A percentile compares a stretch with the other conserved stretches of the same genome.
phyloP scores from a whole-genome alignment of 2,888 invertebrate species.

The Tenthredo mesomela region DNA sequence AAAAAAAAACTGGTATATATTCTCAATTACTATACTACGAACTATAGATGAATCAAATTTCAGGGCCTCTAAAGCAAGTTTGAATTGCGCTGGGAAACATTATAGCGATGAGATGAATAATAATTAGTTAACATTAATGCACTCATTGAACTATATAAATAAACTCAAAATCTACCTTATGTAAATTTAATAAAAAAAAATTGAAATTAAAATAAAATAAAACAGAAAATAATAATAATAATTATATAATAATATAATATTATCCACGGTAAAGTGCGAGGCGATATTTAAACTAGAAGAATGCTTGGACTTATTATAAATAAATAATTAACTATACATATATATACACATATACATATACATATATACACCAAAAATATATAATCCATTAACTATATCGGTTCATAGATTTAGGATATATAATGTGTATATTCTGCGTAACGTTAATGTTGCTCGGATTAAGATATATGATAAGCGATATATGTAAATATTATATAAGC shows the following conservation, averaged over 20 bases:
- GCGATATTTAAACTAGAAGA: conserved; percentile 13
- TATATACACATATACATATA: neutral
- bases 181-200: neutral
- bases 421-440: conserved; percentile 8
- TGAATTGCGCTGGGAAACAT: neutral
- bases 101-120: conserved; percentile 1
- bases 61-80: neutral
- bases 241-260: neutral
- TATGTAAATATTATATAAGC: conserved; percentile 37
- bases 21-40: neutral
- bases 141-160: conserved; percentile 2
- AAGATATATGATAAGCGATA: neutral
- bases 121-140: conserved; percentile 9
- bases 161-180: neutral
- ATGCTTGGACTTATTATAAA: conserved; percentile 27
- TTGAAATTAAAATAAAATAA: no score
- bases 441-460: neutral
- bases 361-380: conserved; percentile 32
- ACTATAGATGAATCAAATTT: conserved; percentile 20
- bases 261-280: neutral
- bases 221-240: neutral
- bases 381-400: conserved; percentile 26
- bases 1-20: neutral
- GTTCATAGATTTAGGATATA: conserved; percentile 4
- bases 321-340: conserved; percentile 19